Base-by-base conservation (phyloP, 2,888 invertebrate species). In the Euplexia lucipara region DNA sequence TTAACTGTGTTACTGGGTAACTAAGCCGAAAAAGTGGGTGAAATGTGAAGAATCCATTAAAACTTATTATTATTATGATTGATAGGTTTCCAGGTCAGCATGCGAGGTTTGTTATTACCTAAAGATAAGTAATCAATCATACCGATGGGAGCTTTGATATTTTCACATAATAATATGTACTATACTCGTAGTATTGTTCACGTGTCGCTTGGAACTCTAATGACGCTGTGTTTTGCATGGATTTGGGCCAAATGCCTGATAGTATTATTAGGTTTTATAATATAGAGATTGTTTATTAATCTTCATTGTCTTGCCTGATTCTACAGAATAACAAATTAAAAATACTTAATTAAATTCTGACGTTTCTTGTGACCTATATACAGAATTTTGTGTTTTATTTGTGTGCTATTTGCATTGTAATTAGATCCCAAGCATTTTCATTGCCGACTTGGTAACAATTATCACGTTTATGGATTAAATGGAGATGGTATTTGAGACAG, bases 1-100 rank as follows among this genome's bases (percentile, higher is more conserved):
- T 48, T 84, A 92, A 89, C 84, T 80, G 84, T 91, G 92, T 84
- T 87, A 89, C 78, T 87, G 75, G 87, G 85, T 90, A 88, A 87
- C 76, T 79, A 83, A 89, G 88, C 80, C 86, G 82, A 86, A 87
- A 85, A 90, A 89, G 88, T 92, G 85, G 91, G 88, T 84, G 86
- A 88, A 85, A 83, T 85, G 81, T 87, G 85, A 84, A 85, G 87
- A 87, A 83, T 77, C 75, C 75, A 84, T 84, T 79, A 84, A 82
- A 79, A 84, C 68, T 72, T 82, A 51, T 70, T 84, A 51, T 70
- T 84, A 51, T 53, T 53, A 63, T 86, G 83, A 88, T 89, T 84
- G 83, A 90, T 87, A 85, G 65, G 69, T 81, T 88, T 87, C 75
- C 89, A 78, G 90, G 89, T 86, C 87, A 88, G 61, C 73, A 70